Conservation (phyloP, 1,140 invertebrate species). For the Drosophila murphyi region DNA sequence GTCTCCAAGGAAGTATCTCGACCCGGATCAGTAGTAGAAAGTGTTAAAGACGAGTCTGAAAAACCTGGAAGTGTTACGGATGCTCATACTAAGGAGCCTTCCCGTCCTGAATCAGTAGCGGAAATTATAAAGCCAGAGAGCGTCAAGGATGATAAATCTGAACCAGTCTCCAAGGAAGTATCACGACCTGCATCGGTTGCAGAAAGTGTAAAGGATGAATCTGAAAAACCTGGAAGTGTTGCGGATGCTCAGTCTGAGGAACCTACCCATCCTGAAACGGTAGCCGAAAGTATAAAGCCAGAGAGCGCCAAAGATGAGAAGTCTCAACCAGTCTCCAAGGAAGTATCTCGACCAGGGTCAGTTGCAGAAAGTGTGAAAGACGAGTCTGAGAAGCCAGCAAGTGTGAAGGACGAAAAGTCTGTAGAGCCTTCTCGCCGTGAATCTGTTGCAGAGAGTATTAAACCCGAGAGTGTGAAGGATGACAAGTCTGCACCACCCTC, state of each 20-base stretch:
- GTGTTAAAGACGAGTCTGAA: conserved; percentile 31
- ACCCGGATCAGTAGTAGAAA: no score
- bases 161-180: conserved; percentile 8
- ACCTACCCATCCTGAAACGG: conserved; percentile 6
- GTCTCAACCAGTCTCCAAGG: conserved; percentile 20
- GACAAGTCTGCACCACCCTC: neutral
- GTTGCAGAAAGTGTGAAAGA: conserved; percentile 20
- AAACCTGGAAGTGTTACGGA: conserved; percentile 22
- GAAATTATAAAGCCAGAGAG: conserved; percentile 22
- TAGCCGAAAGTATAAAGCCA: conserved; percentile 6
- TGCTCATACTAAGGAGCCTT: conserved; percentile 24
- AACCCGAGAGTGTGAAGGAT: neutral
- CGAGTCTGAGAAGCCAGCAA: conserved; percentile 11
- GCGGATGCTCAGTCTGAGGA: neutral
- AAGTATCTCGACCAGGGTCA: conserved; percentile 27
- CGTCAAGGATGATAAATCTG: conserved; percentile 17
- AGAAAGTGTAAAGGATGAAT: neutral
- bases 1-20: conserved; percentile 15
- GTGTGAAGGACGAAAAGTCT: conserved; percentile 34
- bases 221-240: no score
- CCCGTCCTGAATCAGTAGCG: conserved; percentile 44
- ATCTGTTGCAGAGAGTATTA: conserved; percentile 15
- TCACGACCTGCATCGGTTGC: conserved; percentile 45
- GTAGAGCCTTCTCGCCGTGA: conserved; percentile 11
- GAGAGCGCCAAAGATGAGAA: conserved; percentile 8